Percentiles rank a stretch among this genome's conserved stretches.
Evolutionary conservation across 2,888 invertebrate species (phyloP).

Genomic region (Phorcus lineatus): DNA sequence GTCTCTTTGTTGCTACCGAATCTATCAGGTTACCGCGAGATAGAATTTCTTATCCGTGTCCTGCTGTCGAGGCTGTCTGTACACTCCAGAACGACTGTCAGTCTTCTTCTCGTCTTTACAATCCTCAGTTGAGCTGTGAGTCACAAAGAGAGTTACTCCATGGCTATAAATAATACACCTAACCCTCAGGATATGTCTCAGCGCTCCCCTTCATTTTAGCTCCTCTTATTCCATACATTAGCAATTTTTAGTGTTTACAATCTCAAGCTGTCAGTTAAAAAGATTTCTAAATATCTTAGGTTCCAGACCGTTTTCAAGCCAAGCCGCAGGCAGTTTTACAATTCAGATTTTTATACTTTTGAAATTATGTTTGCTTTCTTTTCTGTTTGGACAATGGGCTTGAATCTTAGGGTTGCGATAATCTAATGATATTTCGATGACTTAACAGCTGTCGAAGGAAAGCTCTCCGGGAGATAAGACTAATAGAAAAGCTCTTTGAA

Average conservation of each 20-base stretch:
- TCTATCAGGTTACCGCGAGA: not conserved
- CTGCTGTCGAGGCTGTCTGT: not conserved
- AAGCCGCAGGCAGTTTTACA: not conserved
- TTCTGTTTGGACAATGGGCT: not conserved
- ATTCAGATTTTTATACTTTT: not conserved
- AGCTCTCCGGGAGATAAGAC: too few relatives aligned
- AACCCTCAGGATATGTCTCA: not conserved
- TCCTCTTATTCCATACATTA: not conserved
- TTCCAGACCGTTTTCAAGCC: not conserved
- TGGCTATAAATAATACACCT: constrained; percentile 2
- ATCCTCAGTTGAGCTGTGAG: not conserved
- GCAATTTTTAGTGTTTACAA: too few relatives aligned
- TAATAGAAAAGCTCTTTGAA: too few relatives aligned
- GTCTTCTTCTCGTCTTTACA: not conserved
- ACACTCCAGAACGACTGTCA: not conserved
- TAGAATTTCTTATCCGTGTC: not conserved
- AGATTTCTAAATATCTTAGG: too few relatives aligned
- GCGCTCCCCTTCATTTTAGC: not conserved
- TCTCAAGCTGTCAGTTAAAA: too few relatives aligned
- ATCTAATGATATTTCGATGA: constrained; percentile 3
- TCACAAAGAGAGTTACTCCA: not conserved
- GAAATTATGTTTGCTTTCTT: not conserved
- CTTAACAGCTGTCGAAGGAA: not conserved
- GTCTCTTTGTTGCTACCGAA: not conserved
- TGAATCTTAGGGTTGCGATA: not conserved